phyloP scores from a whole-genome alignment of 2,888 invertebrate species.

The Teinopalpus imperialis region DNA sequence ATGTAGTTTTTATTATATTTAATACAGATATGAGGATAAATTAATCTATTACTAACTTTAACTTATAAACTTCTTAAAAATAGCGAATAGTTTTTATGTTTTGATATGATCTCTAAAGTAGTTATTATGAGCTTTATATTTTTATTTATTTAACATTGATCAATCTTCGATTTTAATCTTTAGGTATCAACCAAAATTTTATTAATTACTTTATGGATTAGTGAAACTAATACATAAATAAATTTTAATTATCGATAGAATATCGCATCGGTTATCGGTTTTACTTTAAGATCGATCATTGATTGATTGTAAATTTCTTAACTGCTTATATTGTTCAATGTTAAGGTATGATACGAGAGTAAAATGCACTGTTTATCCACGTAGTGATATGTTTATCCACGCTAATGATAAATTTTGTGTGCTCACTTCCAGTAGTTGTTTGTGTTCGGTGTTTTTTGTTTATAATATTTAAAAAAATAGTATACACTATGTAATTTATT shows the following conservation, averaged over 20 bases:
- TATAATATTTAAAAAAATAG: conserved; percentile 20
- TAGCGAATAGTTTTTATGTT: too few species aligned
- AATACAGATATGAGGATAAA: too few species aligned
- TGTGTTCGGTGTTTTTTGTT: conserved; percentile 41
- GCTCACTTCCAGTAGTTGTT: conserved; percentile 44
- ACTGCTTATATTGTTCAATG: conserved; percentile 30
- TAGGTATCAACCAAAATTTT: too few species aligned
- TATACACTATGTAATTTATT: conserved; percentile 16
- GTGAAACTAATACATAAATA: too few species aligned
- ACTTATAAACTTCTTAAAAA: too few species aligned
- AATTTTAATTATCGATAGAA: too few species aligned
- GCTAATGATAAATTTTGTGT: conserved; percentile 40
- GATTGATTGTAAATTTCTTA: conserved; percentile 4
- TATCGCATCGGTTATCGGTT: too few species aligned
- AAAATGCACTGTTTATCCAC: conserved; percentile 36
- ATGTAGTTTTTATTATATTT: too few species aligned
- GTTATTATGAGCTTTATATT: conserved; percentile 20
- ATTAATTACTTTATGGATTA: too few species aligned
- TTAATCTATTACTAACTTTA: too few species aligned
- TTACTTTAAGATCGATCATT: conserved; percentile 18
- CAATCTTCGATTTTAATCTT: conserved; percentile 12
- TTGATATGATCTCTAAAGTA: conserved; percentile 5
- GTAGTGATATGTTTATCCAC: too few species aligned
- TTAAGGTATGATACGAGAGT: conserved; percentile 31
- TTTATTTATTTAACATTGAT: conserved; percentile 15